These are phyloP conservation scores for Petrophora chlorosata DNA, from an alignment of 2,888 invertebrate genomes.

Conservation along the genomic window DNA sequence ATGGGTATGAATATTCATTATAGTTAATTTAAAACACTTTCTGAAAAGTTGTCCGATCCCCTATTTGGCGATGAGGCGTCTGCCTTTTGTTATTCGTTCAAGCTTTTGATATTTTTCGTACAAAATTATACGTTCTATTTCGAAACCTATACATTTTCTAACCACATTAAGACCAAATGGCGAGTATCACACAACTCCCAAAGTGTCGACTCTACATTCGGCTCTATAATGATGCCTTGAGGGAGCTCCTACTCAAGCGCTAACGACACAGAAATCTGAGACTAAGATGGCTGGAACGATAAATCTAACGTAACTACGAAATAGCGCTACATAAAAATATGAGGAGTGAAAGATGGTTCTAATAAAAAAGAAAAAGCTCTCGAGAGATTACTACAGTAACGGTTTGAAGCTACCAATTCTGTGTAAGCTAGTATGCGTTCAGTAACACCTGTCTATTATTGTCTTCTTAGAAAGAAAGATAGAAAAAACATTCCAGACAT, in stretches of 20 bases:
- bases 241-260: slow-evolving; percentile 10
- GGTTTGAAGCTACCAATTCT: no score
- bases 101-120: not conserved
- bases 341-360: slow-evolving; percentile 2
- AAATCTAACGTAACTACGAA: slow-evolving; percentile 15
- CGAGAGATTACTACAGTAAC: not conserved
- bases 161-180: not conserved
- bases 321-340: slow-evolving; percentile 8
- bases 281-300: not conserved
- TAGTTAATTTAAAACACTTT: no score
- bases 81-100: no score
- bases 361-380: slow-evolving; percentile 2
- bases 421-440: no score
- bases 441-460: no score
- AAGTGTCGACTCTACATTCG: not conserved
- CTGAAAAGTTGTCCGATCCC: no score
- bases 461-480: no score
- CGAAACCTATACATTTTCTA: not conserved
- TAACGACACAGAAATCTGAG: slow-evolving; percentile 15
- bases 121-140: not conserved
- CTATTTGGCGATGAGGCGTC: no score
- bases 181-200: not conserved
- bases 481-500: no score
- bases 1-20: no score
- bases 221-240: slow-evolving; percentile 12